These are phyloP conservation scores for Pholis gunnellus DNA, from an alignment of 2,113 vertebrate species.

Conservation along the genomic window DNA sequence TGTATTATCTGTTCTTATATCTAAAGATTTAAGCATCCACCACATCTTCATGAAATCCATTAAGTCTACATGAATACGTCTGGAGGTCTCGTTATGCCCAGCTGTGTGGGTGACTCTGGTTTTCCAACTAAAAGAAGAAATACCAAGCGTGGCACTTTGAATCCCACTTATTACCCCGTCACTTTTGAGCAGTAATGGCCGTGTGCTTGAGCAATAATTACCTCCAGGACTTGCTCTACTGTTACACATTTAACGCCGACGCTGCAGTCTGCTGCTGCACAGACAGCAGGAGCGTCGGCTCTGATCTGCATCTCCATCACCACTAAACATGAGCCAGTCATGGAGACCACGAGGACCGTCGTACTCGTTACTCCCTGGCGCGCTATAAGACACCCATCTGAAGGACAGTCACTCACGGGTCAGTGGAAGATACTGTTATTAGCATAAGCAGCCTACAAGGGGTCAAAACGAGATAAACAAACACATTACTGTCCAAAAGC, in stretches of 20 bases:
- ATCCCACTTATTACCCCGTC: background rate
- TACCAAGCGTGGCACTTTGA: background rate
- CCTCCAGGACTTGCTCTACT: background rate
- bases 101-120: background rate
- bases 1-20: too few species aligned
- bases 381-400: constrained; percentile 10
- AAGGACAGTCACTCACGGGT: constrained; percentile 34
- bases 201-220: constrained; percentile 28
- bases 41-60: too few species aligned
- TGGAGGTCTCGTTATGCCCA: background rate
- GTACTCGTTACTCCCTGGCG: constrained; percentile 12
- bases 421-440: constrained; percentile 17
- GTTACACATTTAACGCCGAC: constrained; percentile 28
- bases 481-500: constrained; percentile 5
- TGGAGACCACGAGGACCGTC: background rate
- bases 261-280: constrained; percentile 14
- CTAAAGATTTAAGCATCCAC: too few species aligned
- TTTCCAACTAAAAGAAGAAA: constrained; percentile 17
- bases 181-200: background rate
- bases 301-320: constrained; percentile 15
- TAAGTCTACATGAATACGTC: too few species aligned
- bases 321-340: constrained; percentile 28
- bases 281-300: background rate
- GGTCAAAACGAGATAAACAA: constrained; percentile 43
- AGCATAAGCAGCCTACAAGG: background rate